These are phyloP conservation scores for Gopherus evgoodei DNA, from an alignment of 2,113 vertebrate genomes.

Conservation along the genomic window DNA sequence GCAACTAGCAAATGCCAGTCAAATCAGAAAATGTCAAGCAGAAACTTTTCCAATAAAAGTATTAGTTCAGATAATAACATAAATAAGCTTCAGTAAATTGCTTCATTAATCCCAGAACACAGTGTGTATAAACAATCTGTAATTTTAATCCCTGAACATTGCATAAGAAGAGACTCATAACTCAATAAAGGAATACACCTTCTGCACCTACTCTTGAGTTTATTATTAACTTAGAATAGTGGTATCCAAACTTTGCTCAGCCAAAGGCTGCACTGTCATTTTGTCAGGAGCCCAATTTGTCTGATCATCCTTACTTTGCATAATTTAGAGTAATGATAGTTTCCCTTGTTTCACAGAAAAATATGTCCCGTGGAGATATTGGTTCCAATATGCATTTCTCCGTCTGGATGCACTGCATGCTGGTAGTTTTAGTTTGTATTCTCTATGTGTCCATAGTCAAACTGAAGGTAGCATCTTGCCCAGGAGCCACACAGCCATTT, in stretches of 20 bases:
- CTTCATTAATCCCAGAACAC: slow-evolving; percentile 23
- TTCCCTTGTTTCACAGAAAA: background rate
- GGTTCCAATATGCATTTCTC: background rate
- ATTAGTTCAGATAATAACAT: slow-evolving; percentile 63
- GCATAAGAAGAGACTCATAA: background rate
- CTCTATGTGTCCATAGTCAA: background rate
- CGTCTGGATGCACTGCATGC: background rate
- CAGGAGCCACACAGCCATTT: background rate
- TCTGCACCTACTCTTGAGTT: background rate
- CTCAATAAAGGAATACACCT: background rate
- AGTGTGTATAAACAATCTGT: background rate
- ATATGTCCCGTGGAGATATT: background rate
- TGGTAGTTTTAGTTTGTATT: background rate
- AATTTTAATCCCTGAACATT: background rate
- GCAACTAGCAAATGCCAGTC: slow-evolving; percentile 87
- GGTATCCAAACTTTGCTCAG: fast-evolving
- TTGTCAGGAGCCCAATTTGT: background rate
- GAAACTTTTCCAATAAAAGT: slow-evolving; percentile 76
- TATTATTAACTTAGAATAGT: background rate
- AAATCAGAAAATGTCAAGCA: slow-evolving; percentile 81
- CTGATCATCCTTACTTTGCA: background rate
- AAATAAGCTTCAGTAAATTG: slow-evolving; percentile 53
- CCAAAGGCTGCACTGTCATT: background rate
- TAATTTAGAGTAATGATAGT: background rate
- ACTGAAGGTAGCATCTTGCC: background rate